These are phyloP conservation scores for Takifugu flavidus DNA, from an alignment of 2,113 vertebrate genomes.

Conservation along the genomic window DNA sequence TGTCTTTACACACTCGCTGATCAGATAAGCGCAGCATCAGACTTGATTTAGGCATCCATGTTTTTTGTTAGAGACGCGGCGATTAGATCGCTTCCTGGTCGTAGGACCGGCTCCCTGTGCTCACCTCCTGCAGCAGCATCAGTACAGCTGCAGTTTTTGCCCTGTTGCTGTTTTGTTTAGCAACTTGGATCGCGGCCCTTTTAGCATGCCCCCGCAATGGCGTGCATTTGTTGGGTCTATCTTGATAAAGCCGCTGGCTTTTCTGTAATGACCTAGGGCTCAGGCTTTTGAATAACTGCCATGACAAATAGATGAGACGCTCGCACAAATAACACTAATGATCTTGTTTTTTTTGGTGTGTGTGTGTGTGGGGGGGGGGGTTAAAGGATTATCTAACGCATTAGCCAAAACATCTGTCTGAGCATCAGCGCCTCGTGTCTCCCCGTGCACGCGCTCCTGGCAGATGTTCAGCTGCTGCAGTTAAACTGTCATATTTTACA, in stretches of 20 bases:
- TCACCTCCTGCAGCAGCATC: conserved; percentile 7
- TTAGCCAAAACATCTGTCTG: conserved; percentile 72
- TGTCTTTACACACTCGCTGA: conserved; percentile 30
- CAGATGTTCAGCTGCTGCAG: conserved; percentile 41
- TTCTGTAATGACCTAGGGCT: conserved; percentile 50
- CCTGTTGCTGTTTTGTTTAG: neutral
- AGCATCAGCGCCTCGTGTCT: conserved; percentile 38
- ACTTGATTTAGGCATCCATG: conserved; percentile 31
- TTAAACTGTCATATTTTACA: conserved; percentile 36
- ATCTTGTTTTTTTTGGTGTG: conserved; percentile 56
- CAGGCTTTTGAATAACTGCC: conserved; percentile 52
- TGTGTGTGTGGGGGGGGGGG: conserved; percentile 18
- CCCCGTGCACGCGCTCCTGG: conserved; percentile 31
- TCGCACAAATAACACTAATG: conserved; percentile 60
- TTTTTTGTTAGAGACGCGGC: conserved; percentile 23
- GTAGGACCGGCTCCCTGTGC: conserved; percentile 20
- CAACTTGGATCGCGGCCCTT: conserved; percentile 37
- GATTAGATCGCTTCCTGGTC: conserved; percentile 31
- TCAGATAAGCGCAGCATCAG: conserved; percentile 53
- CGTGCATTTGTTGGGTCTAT: conserved; percentile 19
- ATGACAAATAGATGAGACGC: conserved; percentile 60
- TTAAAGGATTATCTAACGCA: conserved; percentile 71
- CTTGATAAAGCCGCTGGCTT: conserved; percentile 50
- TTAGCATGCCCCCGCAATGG: conserved; percentile 9
- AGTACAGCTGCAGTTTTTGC: neutral